Conservation (phyloP, 2,797 vertebrate genomes). For the Amblyopsis hoosieri region DNA sequence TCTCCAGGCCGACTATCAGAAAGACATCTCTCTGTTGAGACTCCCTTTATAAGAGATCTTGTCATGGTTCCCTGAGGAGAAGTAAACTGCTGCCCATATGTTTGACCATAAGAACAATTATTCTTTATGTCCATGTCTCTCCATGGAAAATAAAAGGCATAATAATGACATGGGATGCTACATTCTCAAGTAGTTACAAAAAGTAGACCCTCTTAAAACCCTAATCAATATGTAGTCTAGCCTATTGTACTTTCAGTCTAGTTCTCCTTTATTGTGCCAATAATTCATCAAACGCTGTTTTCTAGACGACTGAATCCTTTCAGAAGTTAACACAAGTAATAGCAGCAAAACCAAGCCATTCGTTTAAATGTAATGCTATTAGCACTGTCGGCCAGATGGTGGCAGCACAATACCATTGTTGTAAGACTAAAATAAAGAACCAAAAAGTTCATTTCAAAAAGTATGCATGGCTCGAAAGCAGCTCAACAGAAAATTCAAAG, state of each 20-base stretch:
- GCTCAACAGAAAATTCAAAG: too few relatives aligned
- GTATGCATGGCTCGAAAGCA: too few relatives aligned
- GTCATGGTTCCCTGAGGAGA: too few relatives aligned
- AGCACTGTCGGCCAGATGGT: slow-evolving; percentile 48
- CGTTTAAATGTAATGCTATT: neutral
- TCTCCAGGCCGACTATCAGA: slow-evolving; percentile 18
- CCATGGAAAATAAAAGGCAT: too few relatives aligned
- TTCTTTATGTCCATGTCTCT: too few relatives aligned
- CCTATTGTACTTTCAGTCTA: neutral
- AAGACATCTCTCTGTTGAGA: too few relatives aligned
- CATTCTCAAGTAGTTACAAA: too few relatives aligned
- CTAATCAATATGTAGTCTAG: neutral
- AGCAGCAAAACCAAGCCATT: neutral
- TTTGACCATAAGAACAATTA: too few relatives aligned
- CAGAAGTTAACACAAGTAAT: neutral
- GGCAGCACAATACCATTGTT: slow-evolving; percentile 36
- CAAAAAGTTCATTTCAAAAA: neutral
- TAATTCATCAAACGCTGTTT: neutral
- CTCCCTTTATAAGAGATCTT: too few relatives aligned
- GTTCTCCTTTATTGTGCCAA: neutral
- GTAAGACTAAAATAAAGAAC: neutral
- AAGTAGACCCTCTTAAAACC: too few relatives aligned
- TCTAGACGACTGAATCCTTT: neutral
- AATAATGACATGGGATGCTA: too few relatives aligned
- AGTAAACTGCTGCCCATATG: too few relatives aligned